A percentile compares a stretch with the other conserved stretches of the same genome.
Conservation (phyloP, 1,140 invertebrate genomes). For the Scaptomyza graminum region DNA sequence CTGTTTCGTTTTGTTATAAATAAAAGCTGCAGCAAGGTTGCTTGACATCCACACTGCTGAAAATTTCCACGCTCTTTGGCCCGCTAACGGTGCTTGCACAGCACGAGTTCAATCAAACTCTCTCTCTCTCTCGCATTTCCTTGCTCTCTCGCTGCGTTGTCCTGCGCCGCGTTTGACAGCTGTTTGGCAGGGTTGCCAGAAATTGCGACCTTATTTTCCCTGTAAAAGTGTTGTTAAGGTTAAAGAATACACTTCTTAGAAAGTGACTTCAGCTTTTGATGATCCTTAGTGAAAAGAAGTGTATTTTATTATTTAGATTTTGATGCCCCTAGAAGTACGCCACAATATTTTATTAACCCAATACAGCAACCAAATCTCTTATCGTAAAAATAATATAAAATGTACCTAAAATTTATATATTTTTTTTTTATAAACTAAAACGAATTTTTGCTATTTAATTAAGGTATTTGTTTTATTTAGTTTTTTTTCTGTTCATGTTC, state of each 20-base stretch:
- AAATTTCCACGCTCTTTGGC: slow-evolving; percentile 71
- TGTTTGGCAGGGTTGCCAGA: slow-evolving; percentile 50
- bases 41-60: slow-evolving; percentile 62
- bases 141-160: slow-evolving; percentile 23
- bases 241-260: too few species aligned
- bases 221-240: background rate
- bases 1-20: slow-evolving; percentile 51
- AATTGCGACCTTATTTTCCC: background rate
- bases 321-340: background rate
- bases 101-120: slow-evolving; percentile 14
- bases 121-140: slow-evolving; percentile 7
- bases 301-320: too few species aligned
- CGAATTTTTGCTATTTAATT: slow-evolving; percentile 6
- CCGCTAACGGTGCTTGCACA: slow-evolving; percentile 9
- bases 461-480: slow-evolving; percentile 9
- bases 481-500: slow-evolving; percentile 42
- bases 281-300: too few species aligned
- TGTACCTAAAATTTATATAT: too few species aligned
- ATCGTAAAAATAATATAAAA: too few species aligned
- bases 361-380: background rate
- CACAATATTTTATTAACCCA: background rate
- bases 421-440: too few species aligned
- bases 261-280: too few species aligned
- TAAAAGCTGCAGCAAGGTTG: slow-evolving; percentile 37
- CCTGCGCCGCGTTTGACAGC: slow-evolving; percentile 62